These are phyloP conservation scores for Enchytraeus crypticus DNA, from an alignment of 2,888 invertebrate genomes.

Conservation along the genomic window DNA sequence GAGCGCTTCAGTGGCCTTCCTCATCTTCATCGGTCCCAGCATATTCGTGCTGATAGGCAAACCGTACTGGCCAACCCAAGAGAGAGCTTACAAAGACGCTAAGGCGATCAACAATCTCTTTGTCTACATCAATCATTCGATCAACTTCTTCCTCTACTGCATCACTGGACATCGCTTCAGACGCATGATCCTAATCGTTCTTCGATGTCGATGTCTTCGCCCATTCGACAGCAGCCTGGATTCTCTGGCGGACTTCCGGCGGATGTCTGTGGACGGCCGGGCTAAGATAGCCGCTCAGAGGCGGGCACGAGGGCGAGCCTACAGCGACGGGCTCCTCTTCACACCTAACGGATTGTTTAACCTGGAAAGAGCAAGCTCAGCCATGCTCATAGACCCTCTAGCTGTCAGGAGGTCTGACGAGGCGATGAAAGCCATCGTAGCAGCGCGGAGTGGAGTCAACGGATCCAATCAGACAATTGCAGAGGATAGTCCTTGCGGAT, in stretches of 20 bases:
- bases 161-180: slow-evolving; percentile 20
- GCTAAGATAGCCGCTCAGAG: neutral
- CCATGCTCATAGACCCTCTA: neutral
- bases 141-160: slow-evolving; percentile 26
- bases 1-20: slow-evolving; percentile 28
- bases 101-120: slow-evolving; percentile 21
- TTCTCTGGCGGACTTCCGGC: neutral
- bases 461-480: too few relatives aligned
- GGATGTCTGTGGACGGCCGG: neutral
- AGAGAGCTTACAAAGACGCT: slow-evolving; percentile 14
- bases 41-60: slow-evolving; percentile 27
- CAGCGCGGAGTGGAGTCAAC: too few relatives aligned
- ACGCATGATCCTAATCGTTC: neutral
- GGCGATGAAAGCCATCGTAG: too few relatives aligned
- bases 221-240: neutral
- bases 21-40: slow-evolving; percentile 28
- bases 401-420: neutral
- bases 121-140: slow-evolving; percentile 20
- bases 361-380: neutral
- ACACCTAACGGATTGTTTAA: neutral
- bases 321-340: neutral
- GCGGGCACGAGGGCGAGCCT: neutral
- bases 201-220: neutral
- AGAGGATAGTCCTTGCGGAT: too few relatives aligned
- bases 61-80: slow-evolving; percentile 22